Evolutionary conservation across 2,888 invertebrate species (phyloP), one percentile per base, ranked within the genome.

Genomic region (Anaspis maculata): DNA sequence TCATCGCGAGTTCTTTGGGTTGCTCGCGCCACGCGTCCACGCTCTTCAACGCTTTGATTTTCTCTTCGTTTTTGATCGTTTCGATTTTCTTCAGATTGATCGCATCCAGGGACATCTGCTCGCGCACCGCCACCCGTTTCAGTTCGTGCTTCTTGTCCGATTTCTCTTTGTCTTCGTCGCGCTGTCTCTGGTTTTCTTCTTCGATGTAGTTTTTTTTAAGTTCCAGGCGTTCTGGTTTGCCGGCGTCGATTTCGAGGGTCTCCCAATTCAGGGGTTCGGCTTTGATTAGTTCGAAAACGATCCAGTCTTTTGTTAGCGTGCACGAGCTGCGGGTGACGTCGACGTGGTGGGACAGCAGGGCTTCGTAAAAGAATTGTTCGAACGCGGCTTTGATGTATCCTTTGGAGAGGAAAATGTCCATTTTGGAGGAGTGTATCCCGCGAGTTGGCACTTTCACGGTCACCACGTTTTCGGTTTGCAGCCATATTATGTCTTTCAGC

Each of bases 401-500:
- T 38, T 77, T 72, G 0, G 79, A 71, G 0, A 79, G 77, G 47
- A 84, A 76, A 25, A 87, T 59, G 57, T 85, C 80, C 0, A 80
- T 74, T 57, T 79, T 79, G 34, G 74, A 74, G 15, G 71, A 67
- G 46, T 69, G 71, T 1, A 74, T 70, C 3, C 76, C 76, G 51
- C 72, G 77, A 29, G 84, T 55, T 3, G 83, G 79, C 15, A 86
- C 73, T 44, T 71, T 70, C 33, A 89, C 70, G 38, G 74, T 71
- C 5, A 88, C 52, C 21, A 62, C 64, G 22, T 68, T 68, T 9
- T 69, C 64, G 1, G 78, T 78, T 68, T 89, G 84, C 22, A 74
- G 75, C 88, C 88, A 89, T 21, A 71, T 73, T 53, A 71, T 82
- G 66, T 86, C 79, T 66, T 79, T 82, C 1, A 88, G 70, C 45